Evolutionary conservation across 2,888 invertebrate species (phyloP).

Genomic region (Thalpophila matura): DNA sequence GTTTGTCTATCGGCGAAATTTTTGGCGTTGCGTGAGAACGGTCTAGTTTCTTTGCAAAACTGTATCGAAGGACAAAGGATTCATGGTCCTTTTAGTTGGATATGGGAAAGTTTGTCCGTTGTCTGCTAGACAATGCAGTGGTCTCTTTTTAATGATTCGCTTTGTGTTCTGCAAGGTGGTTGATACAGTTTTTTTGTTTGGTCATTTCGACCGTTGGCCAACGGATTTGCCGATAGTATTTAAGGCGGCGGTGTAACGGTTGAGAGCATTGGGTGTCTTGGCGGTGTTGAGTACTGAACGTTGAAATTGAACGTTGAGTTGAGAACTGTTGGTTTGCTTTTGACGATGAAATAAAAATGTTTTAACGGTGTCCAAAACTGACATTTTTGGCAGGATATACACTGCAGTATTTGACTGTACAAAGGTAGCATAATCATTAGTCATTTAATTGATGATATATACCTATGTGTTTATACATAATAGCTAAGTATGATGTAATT

Average conservation of each 20-base stretch:
- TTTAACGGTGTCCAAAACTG: too few relatives aligned
- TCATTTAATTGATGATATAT: too few relatives aligned
- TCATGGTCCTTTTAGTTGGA: slow-evolving; percentile 67
- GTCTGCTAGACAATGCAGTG: slow-evolving; percentile 85
- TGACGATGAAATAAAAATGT: too few relatives aligned
- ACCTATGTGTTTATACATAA: too few relatives aligned
- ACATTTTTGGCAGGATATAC: too few relatives aligned
- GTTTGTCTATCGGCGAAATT: slow-evolving; percentile 86
- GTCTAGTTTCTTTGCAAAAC: slow-evolving; percentile 89
- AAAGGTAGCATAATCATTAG: too few relatives aligned
- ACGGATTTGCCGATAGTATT: slow-evolving; percentile 88
- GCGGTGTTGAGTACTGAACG: slow-evolving; percentile 9
- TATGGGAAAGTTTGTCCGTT: slow-evolving; percentile 85
- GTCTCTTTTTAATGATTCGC: slow-evolving; percentile 90
- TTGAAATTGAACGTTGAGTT: slow-evolving; percentile 18
- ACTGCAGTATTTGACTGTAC: too few relatives aligned
- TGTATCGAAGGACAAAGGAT: slow-evolving; percentile 82
- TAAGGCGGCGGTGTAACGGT: slow-evolving; percentile 79
- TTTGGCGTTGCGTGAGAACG: slow-evolving; percentile 89
- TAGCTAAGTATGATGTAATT: too few relatives aligned
- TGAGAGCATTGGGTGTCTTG: slow-evolving; percentile 57
- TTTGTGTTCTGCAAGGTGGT: slow-evolving; percentile 80
- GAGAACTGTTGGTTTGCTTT: too few relatives aligned
- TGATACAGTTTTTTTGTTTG: slow-evolving; percentile 86
- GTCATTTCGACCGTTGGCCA: slow-evolving; percentile 87